Evolutionary conservation across 1,140 invertebrate species (phyloP).

Genomic region (Microplitis demolitor): DNA sequence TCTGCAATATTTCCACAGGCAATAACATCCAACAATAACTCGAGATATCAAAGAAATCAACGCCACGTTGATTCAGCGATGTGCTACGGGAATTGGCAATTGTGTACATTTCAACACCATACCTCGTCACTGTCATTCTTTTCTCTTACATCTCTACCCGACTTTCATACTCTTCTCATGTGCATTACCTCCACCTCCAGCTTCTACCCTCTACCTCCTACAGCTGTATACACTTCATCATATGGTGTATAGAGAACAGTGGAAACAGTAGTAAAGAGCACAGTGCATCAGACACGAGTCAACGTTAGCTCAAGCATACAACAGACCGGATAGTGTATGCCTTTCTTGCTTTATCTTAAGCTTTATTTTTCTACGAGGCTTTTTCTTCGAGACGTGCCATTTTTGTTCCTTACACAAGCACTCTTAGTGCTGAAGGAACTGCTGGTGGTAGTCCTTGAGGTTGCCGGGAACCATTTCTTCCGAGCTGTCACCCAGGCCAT

Average conservation of each 20-base stretch:
- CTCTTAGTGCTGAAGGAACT: background rate
- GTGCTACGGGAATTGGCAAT: conserved; percentile 35
- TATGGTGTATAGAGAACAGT: no score
- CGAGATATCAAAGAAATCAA: conserved; percentile 40
- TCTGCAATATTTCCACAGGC: background rate
- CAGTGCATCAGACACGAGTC: no score
- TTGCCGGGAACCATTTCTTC: background rate
- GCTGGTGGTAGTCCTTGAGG: background rate
- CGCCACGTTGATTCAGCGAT: conserved; percentile 2
- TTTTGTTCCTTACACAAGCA: conserved; percentile 16
- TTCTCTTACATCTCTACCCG: background rate
- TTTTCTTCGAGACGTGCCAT: background rate
- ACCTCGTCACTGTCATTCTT: conserved; percentile 29
- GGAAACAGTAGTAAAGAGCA: no score
- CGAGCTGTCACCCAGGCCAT: background rate
- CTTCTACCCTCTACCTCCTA: no score
- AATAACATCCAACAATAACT: conserved; percentile 32
- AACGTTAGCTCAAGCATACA: no score
- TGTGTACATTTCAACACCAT: conserved; percentile 34
- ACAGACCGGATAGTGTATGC: background rate
- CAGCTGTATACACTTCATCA: no score
- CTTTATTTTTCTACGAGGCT: background rate
- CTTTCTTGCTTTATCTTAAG: background rate
- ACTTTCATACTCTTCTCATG: background rate
- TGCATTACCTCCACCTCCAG: no score